phyloP scores from a whole-genome alignment of 2,113 vertebrate species.

The Amphiprion ocellaris region DNA sequence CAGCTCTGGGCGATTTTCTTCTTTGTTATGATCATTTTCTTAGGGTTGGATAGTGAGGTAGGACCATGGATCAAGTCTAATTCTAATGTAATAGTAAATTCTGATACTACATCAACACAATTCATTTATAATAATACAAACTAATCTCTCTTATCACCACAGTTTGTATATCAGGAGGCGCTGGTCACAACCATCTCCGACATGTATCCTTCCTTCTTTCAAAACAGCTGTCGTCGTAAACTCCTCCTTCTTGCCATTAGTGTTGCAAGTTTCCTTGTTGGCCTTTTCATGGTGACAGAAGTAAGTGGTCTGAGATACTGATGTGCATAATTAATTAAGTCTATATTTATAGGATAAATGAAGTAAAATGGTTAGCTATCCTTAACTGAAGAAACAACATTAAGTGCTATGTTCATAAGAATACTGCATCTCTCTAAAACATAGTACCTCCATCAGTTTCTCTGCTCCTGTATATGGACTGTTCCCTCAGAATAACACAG shows the following conservation, averaged over 20 bases:
- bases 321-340: not conserved
- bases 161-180: slow-evolving; percentile 85
- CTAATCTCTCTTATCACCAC: slow-evolving; percentile 15
- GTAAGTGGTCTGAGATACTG: slow-evolving; percentile 60
- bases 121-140: not conserved
- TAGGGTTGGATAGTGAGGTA: slow-evolving; percentile 87
- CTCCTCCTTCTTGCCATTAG: slow-evolving; percentile 82
- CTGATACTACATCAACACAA: not conserved
- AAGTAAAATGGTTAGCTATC: too few relatives aligned
- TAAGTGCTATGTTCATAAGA: too few relatives aligned
- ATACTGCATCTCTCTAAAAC: too few relatives aligned
- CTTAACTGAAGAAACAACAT: too few relatives aligned
- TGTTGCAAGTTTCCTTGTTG: slow-evolving; percentile 77
- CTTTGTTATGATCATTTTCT: slow-evolving; percentile 85
- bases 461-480: too few relatives aligned
- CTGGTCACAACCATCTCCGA: slow-evolving; percentile 83
- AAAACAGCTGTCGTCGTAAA: slow-evolving; percentile 73
- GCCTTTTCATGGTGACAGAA: slow-evolving; percentile 84
- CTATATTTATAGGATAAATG: too few relatives aligned
- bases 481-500: not conserved
- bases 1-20: slow-evolving; percentile 87
- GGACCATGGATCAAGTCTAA: not conserved
- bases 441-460: too few relatives aligned
- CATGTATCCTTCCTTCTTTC: slow-evolving; percentile 83
- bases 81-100: not conserved